A percentile compares a stretch with the other conserved stretches of the same genome.
These are phyloP conservation scores for Gobionotothen gibberifrons DNA, from an alignment of 2,797 vertebrate genomes.

Conservation along the genomic window DNA sequence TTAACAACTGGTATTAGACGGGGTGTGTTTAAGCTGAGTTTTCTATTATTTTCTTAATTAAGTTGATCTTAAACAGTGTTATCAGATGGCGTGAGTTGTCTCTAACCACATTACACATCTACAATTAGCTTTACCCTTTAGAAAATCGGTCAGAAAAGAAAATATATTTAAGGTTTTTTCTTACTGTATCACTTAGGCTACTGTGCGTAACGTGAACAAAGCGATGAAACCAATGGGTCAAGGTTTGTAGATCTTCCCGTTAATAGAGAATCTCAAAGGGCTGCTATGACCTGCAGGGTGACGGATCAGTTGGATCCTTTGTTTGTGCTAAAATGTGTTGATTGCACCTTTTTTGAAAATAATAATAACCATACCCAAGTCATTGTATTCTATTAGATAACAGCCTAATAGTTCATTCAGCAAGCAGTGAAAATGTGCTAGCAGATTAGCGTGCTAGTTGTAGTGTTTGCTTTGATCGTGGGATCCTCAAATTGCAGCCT, in stretches of 20 bases:
- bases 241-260: neutral
- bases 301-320: neutral
- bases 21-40: slow-evolving; percentile 47
- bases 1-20: slow-evolving; percentile 50
- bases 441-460: neutral
- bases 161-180: neutral
- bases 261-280: neutral
- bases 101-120: slow-evolving; percentile 57
- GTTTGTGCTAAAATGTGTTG: neutral
- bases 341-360: neutral
- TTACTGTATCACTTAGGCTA: neutral
- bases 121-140: neutral
- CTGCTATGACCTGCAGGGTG: neutral
- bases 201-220: neutral
- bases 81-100: slow-evolving; percentile 57
- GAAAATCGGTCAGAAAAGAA: slow-evolving; percentile 15
- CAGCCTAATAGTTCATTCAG: neutral
- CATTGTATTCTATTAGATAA: neutral
- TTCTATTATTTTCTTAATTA: slow-evolving; percentile 64
- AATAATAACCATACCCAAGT: neutral
- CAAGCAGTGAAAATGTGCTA: neutral
- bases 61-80: slow-evolving; percentile 67
- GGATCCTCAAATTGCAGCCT: neutral
- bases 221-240: neutral
- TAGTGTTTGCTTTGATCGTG: neutral